Base-by-base conservation (phyloP, 1,140 invertebrate species). In the Vanessa tameamea region DNA sequence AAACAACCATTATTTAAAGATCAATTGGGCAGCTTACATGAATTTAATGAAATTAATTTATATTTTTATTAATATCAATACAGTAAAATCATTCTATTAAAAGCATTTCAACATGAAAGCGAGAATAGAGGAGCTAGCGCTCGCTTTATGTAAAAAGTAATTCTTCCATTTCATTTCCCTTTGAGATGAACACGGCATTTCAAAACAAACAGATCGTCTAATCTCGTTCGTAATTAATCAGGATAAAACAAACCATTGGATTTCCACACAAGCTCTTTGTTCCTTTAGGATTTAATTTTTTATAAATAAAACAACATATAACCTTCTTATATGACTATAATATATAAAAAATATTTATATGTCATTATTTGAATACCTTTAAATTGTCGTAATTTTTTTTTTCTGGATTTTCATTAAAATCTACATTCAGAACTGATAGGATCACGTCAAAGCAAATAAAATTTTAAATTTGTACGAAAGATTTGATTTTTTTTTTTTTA, bases 181-280 rank as follows among this genome's bases (percentile, higher is more conserved):
- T 63, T 63, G 68, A 69, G 68, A 69, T 69, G 68, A 69, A 50
- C 55, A 26, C 47, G 47, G 53, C 53, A 59, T 57, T 63, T 69
- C 57, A 63, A 61, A 61, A 26, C 37, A 8, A 69, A 69, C 57
- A 69, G 61, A 69, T 37, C 68, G 16, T 37, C 68, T 69, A 69
- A 69, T 69, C 57, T 47, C 3, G 57, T 61, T 69, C 47, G 68
- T 69, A 61, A 69, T 69, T 69, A 69, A 69, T 69, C 53, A 69
- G 47, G 23, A 57, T 57, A 26, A 57, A 37, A 50, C 68, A 47
- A 61, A 57, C 47, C 55, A 63, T 59, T 50, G 57, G 68, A 31
- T 59, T 43, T 69, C 1, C 37, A 43, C 37, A 53, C 53, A 57
- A 59, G 47, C 2, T 43, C 43, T 61, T 69, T 61, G 68, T 69